Evolutionary conservation across 2,888 invertebrate genomes (phyloP), one percentile per base, ranked within the genome.

Genomic region (Phortica okadai): DNA sequence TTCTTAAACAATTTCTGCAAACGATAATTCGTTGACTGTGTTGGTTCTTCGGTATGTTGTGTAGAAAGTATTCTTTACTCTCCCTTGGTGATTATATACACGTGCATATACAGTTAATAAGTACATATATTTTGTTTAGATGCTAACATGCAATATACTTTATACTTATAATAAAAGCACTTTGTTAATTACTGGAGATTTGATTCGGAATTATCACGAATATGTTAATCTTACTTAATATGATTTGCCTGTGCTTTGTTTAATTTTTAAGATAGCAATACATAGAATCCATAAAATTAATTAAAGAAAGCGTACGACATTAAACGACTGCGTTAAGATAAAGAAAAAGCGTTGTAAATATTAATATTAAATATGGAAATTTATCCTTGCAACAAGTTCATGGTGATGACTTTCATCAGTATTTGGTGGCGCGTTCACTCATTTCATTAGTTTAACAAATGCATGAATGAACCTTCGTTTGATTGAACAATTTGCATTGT

Each of bases 401-500:
- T 25, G 7, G 2, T 72, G 33, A 44, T 72, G 54, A 54, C 54
- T 10, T 11, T 33, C 33, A 41, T 83, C 79, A 86, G 80, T 78
- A 86, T 33, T 33, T 33, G 33, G 33, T 33, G 33, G 33, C 33
- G 33, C 33, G 33, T 33, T 33, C 33, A 33, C 33, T 33, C 33
- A 33, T 82, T 82, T 85, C 84, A 85, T 85, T 81, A 78, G 78
- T 41, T 41, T 33, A 42, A 79, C 83, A 83, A 85, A 84, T 85
- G 85, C 83, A 85, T 85, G 84, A 83, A 85, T 85, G 85, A 86
- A 72, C 78, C 56, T 54, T 74, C 75, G 78, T 72, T 21, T 76
- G 73, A 76, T 74, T 74, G 70, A 84, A 83, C 10, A 21, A 62
- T 75, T 54, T 86, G 85, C 85, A 66, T 25, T 74, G 76, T 85